These are phyloP conservation scores for Procambarus clarkii DNA, from an alignment of 1,140 invertebrate species.

Conservation along the genomic window DNA sequence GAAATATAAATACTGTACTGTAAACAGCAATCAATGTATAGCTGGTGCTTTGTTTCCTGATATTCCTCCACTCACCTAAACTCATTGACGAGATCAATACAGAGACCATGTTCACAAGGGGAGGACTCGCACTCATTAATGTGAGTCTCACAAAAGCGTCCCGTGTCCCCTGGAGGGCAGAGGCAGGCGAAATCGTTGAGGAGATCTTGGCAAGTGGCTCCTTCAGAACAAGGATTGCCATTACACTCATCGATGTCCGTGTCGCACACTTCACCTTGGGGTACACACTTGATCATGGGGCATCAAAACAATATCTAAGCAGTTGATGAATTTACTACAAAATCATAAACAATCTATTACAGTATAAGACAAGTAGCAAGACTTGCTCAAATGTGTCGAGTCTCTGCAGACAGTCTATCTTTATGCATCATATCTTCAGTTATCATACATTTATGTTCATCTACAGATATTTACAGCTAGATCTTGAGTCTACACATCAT, in stretches of 20 bases:
- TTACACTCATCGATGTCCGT: conserved; percentile 90
- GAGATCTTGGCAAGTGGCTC: conserved; percentile 79
- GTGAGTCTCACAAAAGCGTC: conserved; percentile 74
- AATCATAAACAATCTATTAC: too few species aligned
- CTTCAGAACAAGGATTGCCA: conserved; percentile 77
- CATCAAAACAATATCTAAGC: too few species aligned
- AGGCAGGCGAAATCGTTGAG: conserved; percentile 76
- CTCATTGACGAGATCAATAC: conserved; percentile 87
- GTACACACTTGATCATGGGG: conserved; percentile 13
- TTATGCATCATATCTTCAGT: too few species aligned
- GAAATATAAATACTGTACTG: too few species aligned
- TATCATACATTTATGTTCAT: too few species aligned
- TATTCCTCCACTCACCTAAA: conserved; percentile 87
- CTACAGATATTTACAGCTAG: too few species aligned
- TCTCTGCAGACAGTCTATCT: too few species aligned
- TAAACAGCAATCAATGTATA: too few species aligned
- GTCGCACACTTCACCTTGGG: conserved; percentile 80
- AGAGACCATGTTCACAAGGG: conserved; percentile 92
- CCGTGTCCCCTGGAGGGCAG: conserved; percentile 79
- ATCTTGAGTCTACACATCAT: too few species aligned
- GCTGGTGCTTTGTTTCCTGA: neutral
- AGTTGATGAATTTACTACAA: too few species aligned
- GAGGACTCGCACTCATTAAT: conserved; percentile 81
- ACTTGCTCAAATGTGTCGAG: too few species aligned
- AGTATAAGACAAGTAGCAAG: too few species aligned